These are phyloP conservation scores for Sialia sialis DNA, from an alignment of 2,113 vertebrate species.

Conservation along the genomic window DNA sequence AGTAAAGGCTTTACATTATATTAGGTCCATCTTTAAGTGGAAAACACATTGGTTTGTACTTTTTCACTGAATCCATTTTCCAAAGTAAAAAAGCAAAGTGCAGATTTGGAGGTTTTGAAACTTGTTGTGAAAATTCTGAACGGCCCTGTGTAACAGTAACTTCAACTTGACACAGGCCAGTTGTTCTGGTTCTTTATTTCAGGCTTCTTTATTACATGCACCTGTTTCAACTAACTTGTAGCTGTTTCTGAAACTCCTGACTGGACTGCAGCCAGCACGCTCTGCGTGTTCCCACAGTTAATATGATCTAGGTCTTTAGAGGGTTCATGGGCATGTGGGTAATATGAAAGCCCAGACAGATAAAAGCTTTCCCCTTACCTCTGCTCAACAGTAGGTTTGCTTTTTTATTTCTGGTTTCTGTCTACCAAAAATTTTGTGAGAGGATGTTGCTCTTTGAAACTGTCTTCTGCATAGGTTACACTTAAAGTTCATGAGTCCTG, in stretches of 20 bases:
- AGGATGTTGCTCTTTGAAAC: background rate
- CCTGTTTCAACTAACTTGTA: constrained; percentile 63
- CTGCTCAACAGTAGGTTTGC: background rate
- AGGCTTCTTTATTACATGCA: constrained; percentile 71
- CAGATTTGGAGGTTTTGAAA: constrained; percentile 12
- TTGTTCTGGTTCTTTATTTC: constrained; percentile 67
- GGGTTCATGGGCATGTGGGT: constrained; percentile 7
- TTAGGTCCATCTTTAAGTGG: background rate
- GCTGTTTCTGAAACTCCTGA: constrained; percentile 55
- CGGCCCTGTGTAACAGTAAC: constrained; percentile 32
- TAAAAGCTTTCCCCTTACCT: constrained; percentile 28
- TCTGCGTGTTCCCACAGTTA: constrained; percentile 58
- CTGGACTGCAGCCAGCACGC: constrained; percentile 47
- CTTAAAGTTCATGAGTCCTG: constrained; percentile 35
- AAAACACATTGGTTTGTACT: background rate
- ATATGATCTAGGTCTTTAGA: constrained; percentile 45
- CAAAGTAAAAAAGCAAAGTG: background rate
- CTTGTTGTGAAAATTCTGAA: constrained; percentile 18
- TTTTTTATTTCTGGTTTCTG: background rate
- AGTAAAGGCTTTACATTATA: background rate
- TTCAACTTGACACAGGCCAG: constrained; percentile 62
- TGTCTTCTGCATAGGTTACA: background rate
- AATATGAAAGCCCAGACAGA: constrained; percentile 55
- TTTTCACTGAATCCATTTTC: background rate
- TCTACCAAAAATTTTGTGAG: background rate